A percentile compares a stretch with the other conserved stretches of the same genome.
These are phyloP conservation scores for Pseudorhombus dupliciocellatus DNA, from an alignment of 2,113 vertebrate genomes.

Conservation along the genomic window DNA sequence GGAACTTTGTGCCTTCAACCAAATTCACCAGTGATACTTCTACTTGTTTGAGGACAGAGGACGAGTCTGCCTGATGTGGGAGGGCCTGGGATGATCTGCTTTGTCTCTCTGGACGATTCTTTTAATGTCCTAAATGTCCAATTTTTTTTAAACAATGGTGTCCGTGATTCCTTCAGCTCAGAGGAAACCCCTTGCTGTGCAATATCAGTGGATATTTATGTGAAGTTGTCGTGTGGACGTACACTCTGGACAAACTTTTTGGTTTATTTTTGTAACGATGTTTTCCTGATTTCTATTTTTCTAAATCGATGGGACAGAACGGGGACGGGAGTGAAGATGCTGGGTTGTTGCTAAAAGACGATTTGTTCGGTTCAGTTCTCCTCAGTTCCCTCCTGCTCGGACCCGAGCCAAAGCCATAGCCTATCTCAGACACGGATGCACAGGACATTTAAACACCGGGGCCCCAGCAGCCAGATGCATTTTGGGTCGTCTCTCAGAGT, in stretches of 20 bases:
- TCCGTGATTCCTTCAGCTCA: slow-evolving; percentile 61
- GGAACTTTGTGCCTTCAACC: slow-evolving; percentile 78
- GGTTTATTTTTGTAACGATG: slow-evolving; percentile 80
- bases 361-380: slow-evolving; percentile 33
- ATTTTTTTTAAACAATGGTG: slow-evolving; percentile 43
- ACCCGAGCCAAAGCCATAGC: slow-evolving; percentile 71
- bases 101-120: slow-evolving; percentile 40
- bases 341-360: slow-evolving; percentile 28
- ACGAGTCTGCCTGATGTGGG: slow-evolving; percentile 38
- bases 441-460: slow-evolving; percentile 25
- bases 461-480: slow-evolving; percentile 40
- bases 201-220: slow-evolving; percentile 67
- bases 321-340: not conserved
- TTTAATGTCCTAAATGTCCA: slow-evolving; percentile 40
- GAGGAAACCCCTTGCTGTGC: slow-evolving; percentile 73
- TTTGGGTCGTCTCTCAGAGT: slow-evolving; percentile 44
- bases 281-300: slow-evolving; percentile 82
- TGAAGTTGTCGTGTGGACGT: slow-evolving; percentile 69
- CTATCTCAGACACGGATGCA: slow-evolving; percentile 49
- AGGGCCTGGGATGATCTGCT: slow-evolving; percentile 44
- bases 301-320: slow-evolving; percentile 60
- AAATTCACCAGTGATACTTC: slow-evolving; percentile 58
- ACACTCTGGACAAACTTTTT: slow-evolving; percentile 64
- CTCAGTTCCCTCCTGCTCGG: slow-evolving; percentile 46
- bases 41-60: slow-evolving; percentile 31